Evolutionary conservation across 2,797 vertebrate genomes (phyloP).

Genomic region (Anguilla anguilla): DNA sequence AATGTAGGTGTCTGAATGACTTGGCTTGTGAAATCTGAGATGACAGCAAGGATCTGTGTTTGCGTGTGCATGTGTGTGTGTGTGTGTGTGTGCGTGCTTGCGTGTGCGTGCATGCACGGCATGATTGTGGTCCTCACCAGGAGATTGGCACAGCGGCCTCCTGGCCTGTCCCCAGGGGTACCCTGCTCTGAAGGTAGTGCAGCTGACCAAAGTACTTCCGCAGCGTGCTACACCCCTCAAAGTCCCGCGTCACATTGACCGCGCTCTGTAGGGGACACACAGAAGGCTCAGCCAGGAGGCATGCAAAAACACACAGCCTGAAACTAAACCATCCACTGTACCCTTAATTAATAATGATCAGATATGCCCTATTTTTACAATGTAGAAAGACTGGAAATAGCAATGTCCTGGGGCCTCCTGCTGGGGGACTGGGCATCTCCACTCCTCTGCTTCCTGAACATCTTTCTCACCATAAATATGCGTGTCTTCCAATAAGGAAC

Average conservation of each 20-base stretch:
- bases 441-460: neutral
- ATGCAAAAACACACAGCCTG: neutral
- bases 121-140: slow-evolving; percentile 73
- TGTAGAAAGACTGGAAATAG: neutral
- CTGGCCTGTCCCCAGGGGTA: slow-evolving; percentile 87
- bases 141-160: slow-evolving; percentile 88
- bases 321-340: neutral
- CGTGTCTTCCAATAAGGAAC: too few species aligned
- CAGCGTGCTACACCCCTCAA: slow-evolving; percentile 94
- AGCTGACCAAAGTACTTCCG: slow-evolving; percentile 96
- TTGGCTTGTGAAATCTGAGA: neutral
- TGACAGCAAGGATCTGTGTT: neutral
- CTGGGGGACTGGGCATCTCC: neutral
- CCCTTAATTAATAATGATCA: slow-evolving; percentile 11
- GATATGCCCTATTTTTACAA: neutral
- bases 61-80: slow-evolving; percentile 1
- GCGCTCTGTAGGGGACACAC: slow-evolving; percentile 74
- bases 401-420: neutral
- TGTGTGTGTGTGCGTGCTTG: slow-evolving; percentile 23
- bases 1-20: neutral
- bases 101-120: slow-evolving; percentile 11
- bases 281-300: slow-evolving; percentile 7
- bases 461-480: too few species aligned
- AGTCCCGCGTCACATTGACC: slow-evolving; percentile 90
- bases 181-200: slow-evolving; percentile 94